A percentile compares a stretch with the other conserved stretches of the same genome.
Conservation (phyloP, 1,140 invertebrate genomes). For the Bombus impatiens region DNA sequence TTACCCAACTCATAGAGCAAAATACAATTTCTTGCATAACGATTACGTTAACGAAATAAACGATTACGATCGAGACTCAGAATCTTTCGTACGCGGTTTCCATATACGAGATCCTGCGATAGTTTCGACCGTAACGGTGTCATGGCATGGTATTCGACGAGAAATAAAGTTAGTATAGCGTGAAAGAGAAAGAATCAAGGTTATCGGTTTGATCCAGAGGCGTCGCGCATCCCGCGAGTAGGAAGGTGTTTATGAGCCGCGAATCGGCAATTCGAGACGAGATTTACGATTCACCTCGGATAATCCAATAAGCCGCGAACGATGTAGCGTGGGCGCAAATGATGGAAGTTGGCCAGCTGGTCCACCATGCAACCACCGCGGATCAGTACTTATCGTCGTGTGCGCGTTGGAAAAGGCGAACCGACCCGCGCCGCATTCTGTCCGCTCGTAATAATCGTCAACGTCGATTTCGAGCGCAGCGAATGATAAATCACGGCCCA, state of each 20-base stretch:
- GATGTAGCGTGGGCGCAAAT: slow-evolving; percentile 54
- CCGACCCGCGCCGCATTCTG: slow-evolving; percentile 12
- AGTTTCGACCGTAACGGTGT: too few relatives aligned
- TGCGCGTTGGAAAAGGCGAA: slow-evolving; percentile 5
- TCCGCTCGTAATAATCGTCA: slow-evolving; percentile 57
- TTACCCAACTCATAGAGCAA: fast-evolving
- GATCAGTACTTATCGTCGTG: neutral
- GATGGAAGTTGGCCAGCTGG: slow-evolving; percentile 64
- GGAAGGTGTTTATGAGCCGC: slow-evolving; percentile 47
- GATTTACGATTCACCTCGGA: slow-evolving; percentile 65
- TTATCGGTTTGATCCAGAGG: neutral
- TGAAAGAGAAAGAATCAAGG: neutral
- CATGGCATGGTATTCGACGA: too few relatives aligned
- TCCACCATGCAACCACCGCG: slow-evolving; percentile 30
- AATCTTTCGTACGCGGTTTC: too few relatives aligned
- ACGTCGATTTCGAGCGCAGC: slow-evolving; percentile 53
- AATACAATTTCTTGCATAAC: too few relatives aligned
- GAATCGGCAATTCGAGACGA: slow-evolving; percentile 52
- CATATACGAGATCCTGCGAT: too few relatives aligned
- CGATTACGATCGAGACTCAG: too few relatives aligned
- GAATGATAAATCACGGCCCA: slow-evolving; percentile 61
- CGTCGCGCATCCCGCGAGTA: neutral
- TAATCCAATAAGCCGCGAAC: slow-evolving; percentile 66
- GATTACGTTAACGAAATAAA: too few relatives aligned
- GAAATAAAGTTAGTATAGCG: neutral